These are phyloP conservation scores for Gobiocypris rarus DNA, from an alignment of 2,113 vertebrate genomes.

Conservation along the genomic window DNA sequence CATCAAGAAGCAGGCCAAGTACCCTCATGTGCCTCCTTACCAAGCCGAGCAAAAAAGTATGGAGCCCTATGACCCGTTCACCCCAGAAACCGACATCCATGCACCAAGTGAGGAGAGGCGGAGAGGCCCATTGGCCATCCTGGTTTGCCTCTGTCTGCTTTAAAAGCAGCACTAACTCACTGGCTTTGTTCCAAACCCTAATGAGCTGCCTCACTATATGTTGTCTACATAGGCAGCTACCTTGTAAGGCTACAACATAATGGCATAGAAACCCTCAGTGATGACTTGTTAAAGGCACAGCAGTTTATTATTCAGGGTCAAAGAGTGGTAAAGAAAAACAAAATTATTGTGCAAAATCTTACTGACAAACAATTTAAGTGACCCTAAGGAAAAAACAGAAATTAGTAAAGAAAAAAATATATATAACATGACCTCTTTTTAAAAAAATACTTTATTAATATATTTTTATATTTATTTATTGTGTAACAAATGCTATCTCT, in stretches of 20 bases:
- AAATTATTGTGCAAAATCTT: neutral
- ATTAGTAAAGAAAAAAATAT: neutral
- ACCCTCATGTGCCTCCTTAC: slow-evolving; percentile 92
- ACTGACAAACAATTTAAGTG: neutral
- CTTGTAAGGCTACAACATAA: neutral
- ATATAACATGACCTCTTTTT: neutral
- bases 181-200: slow-evolving; percentile 33
- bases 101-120: slow-evolving; percentile 61
- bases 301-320: neutral
- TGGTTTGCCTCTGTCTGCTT: slow-evolving; percentile 46
- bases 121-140: slow-evolving; percentile 46
- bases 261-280: neutral
- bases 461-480: neutral
- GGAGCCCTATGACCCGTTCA: slow-evolving; percentile 53
- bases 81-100: slow-evolving; percentile 61
- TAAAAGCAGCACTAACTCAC: slow-evolving; percentile 47
- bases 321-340: neutral
- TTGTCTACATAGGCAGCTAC: slow-evolving; percentile 10
- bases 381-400: neutral
- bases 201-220: neutral
- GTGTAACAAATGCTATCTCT: neutral
- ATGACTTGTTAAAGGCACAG: neutral
- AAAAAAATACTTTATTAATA: neutral
- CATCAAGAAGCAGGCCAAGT: slow-evolving; percentile 99
- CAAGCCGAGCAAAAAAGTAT: slow-evolving; percentile 94